Conservation (phyloP, 2,113 vertebrate genomes). For the Polyodon spathula region DNA sequence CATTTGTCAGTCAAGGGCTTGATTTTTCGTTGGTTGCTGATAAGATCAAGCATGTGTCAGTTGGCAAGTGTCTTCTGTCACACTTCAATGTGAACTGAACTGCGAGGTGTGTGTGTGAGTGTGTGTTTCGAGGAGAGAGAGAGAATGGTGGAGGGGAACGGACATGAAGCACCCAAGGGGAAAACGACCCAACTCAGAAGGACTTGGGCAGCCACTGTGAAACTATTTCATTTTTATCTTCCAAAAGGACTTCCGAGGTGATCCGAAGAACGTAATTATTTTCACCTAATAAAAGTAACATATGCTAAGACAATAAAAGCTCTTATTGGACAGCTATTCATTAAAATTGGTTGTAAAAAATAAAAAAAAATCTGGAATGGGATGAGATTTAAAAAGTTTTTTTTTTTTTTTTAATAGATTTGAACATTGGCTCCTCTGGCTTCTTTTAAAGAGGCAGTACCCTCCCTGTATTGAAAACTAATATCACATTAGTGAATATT, state of each 20-base stretch:
- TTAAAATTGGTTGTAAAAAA: conserved; percentile 76
- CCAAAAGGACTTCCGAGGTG: conserved; percentile 92
- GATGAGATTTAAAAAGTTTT: conserved; percentile 61
- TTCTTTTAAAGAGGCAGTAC: conserved; percentile 50
- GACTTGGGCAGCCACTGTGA: conserved; percentile 98
- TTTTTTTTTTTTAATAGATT: conserved; percentile 48
- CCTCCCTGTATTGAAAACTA: conserved; percentile 36
- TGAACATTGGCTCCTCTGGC: conserved; percentile 56
- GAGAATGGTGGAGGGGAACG: conserved; percentile 44
- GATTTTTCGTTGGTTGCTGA: conserved; percentile 71
- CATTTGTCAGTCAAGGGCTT: conserved; percentile 71
- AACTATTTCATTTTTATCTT: conserved; percentile 98
- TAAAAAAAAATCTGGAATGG: conserved; percentile 32
- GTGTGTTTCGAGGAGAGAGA: conserved; percentile 41
- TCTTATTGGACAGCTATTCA: conserved; percentile 94
- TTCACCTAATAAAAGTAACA: conserved; percentile 99
- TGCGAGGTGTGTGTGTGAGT: conserved; percentile 34
- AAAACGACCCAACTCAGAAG: conserved; percentile 86
- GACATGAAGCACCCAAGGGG: conserved; percentile 88
- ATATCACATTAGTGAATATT: conserved; percentile 66
- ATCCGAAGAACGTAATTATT: conserved; percentile 98
- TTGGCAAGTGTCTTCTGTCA: conserved; percentile 76
- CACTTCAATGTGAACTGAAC: conserved; percentile 85
- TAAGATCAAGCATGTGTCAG: conserved; percentile 82
- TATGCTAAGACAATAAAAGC: conserved; percentile 99